A percentile compares a stretch with the other conserved stretches of the same genome.
phyloP scores from a whole-genome alignment of 2,797 vertebrate species.

The Myiotriccus ornatus region DNA sequence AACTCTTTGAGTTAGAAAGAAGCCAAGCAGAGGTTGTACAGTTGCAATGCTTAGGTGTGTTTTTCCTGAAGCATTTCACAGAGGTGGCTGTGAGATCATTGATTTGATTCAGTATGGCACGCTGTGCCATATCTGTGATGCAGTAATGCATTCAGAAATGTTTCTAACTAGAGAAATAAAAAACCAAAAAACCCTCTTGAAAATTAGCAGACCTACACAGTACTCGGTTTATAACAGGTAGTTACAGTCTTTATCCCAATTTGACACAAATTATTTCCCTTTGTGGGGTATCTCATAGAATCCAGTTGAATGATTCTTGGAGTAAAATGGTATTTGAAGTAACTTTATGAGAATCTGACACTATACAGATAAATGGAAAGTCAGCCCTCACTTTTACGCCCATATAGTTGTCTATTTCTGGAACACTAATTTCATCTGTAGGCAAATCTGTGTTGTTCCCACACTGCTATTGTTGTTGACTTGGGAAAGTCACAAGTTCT shows the following conservation, averaged over 20 bases:
- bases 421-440: background rate
- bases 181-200: background rate
- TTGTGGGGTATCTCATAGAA: background rate
- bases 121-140: background rate
- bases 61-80: background rate
- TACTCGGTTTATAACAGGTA: background rate
- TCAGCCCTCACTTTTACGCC: background rate
- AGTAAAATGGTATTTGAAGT: background rate
- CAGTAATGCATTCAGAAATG: background rate
- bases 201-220: background rate
- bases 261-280: background rate
- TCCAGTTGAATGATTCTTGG: background rate
- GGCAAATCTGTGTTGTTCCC: background rate
- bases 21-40: background rate
- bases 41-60: background rate
- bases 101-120: background rate
- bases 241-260: background rate
- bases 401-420: background rate
- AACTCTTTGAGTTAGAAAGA: background rate
- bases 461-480: background rate
- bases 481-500: background rate
- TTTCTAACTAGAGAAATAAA: background rate
- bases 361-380: background rate
- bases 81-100: background rate
- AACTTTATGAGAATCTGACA: background rate